These are phyloP conservation scores for Bombylius discolor DNA, from an alignment of 2,888 invertebrate species.

Conservation along the genomic window DNA sequence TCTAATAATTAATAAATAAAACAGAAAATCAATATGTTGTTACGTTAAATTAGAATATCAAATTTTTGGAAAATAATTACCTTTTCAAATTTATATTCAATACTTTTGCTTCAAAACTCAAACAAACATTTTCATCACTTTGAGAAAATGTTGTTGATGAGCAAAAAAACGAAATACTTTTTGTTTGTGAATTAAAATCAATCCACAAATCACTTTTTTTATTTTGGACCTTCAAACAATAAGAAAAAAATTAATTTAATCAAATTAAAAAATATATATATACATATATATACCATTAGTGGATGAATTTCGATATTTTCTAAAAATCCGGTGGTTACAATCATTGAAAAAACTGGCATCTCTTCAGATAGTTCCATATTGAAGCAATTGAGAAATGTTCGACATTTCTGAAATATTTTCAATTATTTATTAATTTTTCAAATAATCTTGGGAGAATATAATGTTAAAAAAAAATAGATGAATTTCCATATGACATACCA, in stretches of 20 bases:
- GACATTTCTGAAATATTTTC: background rate
- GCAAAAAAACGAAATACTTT: background rate
- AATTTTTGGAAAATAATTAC: background rate
- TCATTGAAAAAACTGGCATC: background rate
- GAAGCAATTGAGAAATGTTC: background rate
- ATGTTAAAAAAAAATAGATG: too few relatives aligned
- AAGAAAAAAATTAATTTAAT: too few relatives aligned
- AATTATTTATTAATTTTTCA: too few relatives aligned
- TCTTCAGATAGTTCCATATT: background rate
- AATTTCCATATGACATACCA: background rate
- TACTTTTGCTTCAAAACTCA: background rate
- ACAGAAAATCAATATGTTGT: too few relatives aligned
- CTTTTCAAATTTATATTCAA: background rate
- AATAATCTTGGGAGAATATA: too few relatives aligned
- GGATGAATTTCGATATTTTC: background rate
- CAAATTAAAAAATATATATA: too few relatives aligned
- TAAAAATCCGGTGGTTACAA: background rate
- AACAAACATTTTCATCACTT: background rate
- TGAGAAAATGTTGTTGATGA: background rate
- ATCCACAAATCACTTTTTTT: background rate
- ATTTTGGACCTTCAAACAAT: too few relatives aligned
- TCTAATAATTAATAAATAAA: too few relatives aligned
- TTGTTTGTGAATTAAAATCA: background rate
- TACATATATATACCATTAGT: background rate
- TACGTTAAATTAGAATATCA: too few relatives aligned